These are phyloP conservation scores for Trissolcus basalis DNA, from an alignment of 1,140 invertebrate species.

Conservation along the genomic window DNA sequence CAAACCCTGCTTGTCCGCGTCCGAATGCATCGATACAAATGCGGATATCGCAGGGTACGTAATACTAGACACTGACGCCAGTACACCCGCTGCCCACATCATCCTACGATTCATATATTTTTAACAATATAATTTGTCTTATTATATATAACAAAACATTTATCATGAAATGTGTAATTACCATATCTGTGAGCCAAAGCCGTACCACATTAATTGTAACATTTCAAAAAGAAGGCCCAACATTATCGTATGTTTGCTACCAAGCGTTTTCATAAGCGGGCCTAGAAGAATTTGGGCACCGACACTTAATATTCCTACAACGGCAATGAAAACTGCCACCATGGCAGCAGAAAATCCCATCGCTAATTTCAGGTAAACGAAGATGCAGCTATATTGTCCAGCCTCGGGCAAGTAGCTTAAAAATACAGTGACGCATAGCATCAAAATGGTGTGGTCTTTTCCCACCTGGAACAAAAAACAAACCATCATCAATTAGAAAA, in stretches of 20 bases:
- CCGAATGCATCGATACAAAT: constrained; percentile 97
- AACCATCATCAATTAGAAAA: neutral
- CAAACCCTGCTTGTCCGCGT: constrained; percentile 97
- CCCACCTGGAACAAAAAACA: constrained; percentile 82
- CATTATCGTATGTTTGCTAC: constrained; percentile 98
- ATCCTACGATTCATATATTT: constrained; percentile 81
- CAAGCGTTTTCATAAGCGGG: constrained; percentile 92
- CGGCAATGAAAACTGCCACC: constrained; percentile 98
- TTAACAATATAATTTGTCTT: too few species aligned
- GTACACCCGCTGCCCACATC: constrained; percentile 98
- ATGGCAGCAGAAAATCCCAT: constrained; percentile 96
- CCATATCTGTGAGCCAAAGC: constrained; percentile 91
- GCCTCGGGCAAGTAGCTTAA: constrained; percentile 98
- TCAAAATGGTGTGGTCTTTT: constrained; percentile 95
- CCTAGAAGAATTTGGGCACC: constrained; percentile 94
- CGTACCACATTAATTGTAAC: constrained; percentile 97
- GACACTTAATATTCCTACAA: constrained; percentile 97
- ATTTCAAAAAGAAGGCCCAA: constrained; percentile 97
- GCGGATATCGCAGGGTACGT: constrained; percentile 99
- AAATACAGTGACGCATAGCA: constrained; percentile 98
- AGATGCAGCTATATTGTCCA: constrained; percentile 99
- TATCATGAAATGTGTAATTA: constrained; percentile 67
- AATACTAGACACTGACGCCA: constrained; percentile 95
- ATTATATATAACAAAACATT: too few species aligned
- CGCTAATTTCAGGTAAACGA: constrained; percentile 98